phyloP scores from a whole-genome alignment of 2,113 vertebrate genomes.

The Phainopepla nitens region DNA sequence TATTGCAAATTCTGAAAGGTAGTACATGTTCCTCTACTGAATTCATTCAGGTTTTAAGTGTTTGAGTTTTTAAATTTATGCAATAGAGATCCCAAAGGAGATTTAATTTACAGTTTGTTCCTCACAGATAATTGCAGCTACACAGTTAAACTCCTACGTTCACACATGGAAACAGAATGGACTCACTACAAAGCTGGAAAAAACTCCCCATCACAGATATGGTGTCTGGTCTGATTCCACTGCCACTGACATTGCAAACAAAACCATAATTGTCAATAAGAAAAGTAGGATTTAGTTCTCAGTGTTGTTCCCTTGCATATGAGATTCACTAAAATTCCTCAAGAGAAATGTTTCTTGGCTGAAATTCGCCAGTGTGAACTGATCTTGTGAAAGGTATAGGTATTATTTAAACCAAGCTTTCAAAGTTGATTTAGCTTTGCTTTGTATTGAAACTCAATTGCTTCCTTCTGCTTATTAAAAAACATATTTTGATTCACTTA shows the following conservation, averaged over 20 bases:
- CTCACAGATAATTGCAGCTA: background rate
- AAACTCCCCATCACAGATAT: background rate
- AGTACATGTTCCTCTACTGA: background rate
- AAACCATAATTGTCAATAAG: background rate
- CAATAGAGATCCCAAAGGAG: background rate
- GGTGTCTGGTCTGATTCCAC: background rate
- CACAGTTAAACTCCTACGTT: background rate
- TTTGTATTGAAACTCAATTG: background rate
- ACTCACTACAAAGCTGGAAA: background rate
- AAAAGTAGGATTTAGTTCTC: background rate
- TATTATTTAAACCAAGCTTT: background rate
- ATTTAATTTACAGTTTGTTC: background rate
- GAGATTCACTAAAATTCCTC: background rate
- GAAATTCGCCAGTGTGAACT: background rate
- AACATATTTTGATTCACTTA: background rate
- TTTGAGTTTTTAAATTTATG: background rate
- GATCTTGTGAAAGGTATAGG: background rate
- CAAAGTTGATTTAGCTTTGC: background rate
- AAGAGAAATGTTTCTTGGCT: background rate
- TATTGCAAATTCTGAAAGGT: background rate
- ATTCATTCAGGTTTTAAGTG: background rate
- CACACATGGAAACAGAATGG: background rate
- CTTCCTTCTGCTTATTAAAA: background rate
- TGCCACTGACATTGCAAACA: background rate
- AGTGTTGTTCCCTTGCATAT: background rate